Percentiles rank a stretch among this genome's conserved stretches.
Evolutionary conservation across 2,797 vertebrate species (phyloP).

Genomic region (Diplodus sargus): DNA sequence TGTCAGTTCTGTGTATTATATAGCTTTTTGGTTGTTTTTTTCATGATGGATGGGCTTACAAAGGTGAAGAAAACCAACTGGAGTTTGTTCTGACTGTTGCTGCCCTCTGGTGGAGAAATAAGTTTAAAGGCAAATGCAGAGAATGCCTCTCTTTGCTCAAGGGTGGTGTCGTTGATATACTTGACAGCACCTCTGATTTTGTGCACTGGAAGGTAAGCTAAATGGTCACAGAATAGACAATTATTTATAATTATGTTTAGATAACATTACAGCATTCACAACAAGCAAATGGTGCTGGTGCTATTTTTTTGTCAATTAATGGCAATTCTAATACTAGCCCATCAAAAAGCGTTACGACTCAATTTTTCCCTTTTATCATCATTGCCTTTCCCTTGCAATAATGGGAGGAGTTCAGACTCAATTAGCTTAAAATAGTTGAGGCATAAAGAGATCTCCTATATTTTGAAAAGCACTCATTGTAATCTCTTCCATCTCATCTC

Average conservation of each 20-base stretch:
- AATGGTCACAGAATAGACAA: conserved; percentile 11
- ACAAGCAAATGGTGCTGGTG: conserved; percentile 3
- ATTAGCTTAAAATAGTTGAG: conserved; percentile 25
- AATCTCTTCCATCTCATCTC: not conserved
- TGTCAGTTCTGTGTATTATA: not conserved
- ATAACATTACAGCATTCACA: conserved; percentile 13
- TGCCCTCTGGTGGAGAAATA: conserved; percentile 77
- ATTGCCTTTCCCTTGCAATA: not conserved
- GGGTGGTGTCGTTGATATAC: not conserved
- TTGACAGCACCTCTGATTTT: not conserved
- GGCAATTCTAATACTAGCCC: conserved; percentile 8
- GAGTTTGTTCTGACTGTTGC: conserved; percentile 69
- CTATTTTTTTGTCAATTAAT: conserved; percentile 36
- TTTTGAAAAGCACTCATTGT: not conserved
- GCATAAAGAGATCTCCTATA: not conserved
- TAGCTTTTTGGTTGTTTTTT: conserved; percentile 17
- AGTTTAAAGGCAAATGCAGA: conserved; percentile 12
- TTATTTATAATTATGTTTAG: conserved; percentile 22
- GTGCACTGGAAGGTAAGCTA: not conserved
- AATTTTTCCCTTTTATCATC: not conserved
- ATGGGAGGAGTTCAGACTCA: conserved; percentile 18
- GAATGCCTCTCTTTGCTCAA: not conserved
- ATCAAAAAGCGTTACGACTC: not conserved
- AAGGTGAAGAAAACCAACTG: conserved; percentile 12
- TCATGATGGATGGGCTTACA: not conserved